Conservation (phyloP, 2,113 vertebrate species). For the Forbesichthys agassizii region DNA sequence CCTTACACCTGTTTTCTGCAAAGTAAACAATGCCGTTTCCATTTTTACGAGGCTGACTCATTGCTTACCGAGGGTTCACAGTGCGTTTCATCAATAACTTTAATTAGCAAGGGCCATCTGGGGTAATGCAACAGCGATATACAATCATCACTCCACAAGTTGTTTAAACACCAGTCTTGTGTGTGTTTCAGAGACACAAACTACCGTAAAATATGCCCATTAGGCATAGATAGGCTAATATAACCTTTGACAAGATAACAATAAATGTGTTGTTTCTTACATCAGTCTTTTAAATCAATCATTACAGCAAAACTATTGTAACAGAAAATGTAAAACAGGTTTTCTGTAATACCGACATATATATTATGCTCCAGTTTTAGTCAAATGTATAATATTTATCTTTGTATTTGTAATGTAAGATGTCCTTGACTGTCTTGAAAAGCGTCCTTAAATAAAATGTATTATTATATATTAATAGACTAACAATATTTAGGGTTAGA, state of each 20-base stretch:
- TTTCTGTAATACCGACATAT: too few relatives aligned
- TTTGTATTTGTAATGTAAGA: too few relatives aligned
- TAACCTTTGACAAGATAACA: not conserved
- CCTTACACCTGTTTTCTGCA: slow-evolving; percentile 64
- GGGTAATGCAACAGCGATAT: slow-evolving; percentile 1
- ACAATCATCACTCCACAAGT: not conserved
- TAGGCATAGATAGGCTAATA: not conserved
- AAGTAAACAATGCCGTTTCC: slow-evolving; percentile 67
- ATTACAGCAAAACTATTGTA: too few relatives aligned
- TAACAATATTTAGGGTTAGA: not conserved
- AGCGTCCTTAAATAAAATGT: too few relatives aligned
- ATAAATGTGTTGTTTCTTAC: too few relatives aligned
- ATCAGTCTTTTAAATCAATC: too few relatives aligned
- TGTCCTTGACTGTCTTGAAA: too few relatives aligned
- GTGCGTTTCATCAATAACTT: slow-evolving; percentile 32
- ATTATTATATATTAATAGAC: too few relatives aligned
- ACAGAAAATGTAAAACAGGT: too few relatives aligned
- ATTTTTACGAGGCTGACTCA: slow-evolving; percentile 57
- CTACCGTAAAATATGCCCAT: not conserved
- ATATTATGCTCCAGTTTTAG: too few relatives aligned
- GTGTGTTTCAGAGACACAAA: not conserved
- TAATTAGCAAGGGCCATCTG: slow-evolving; percentile 27
- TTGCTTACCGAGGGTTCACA: slow-evolving; percentile 20
- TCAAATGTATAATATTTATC: too few relatives aligned
- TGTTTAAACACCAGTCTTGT: not conserved